These are phyloP conservation scores for Petrophora chlorosata DNA, from an alignment of 2,888 invertebrate species.

Conservation along the genomic window DNA sequence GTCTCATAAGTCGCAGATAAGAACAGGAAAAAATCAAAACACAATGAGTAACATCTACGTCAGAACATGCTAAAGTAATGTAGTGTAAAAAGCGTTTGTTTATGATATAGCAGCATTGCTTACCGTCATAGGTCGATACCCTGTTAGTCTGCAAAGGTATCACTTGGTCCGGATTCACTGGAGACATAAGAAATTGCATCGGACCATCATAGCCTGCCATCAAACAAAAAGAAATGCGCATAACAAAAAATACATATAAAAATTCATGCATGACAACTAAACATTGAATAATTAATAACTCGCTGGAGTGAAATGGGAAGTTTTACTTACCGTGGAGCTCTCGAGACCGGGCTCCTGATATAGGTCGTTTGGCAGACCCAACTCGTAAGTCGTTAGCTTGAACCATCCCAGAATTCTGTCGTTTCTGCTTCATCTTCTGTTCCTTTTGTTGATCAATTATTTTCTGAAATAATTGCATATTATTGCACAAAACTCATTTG, in stretches of 20 bases:
- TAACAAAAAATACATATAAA: conserved; percentile 60
- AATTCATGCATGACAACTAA: conserved; percentile 52
- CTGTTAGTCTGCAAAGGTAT: conserved; percentile 83
- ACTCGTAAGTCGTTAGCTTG: conserved; percentile 92
- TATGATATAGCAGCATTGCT: conserved; percentile 42
- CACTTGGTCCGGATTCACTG: conserved; percentile 92
- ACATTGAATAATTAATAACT: conserved; percentile 36
- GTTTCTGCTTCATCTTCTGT: conserved; percentile 93
- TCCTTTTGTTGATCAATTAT: conserved; percentile 89
- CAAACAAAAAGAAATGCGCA: conserved; percentile 59
- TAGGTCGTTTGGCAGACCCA: conserved; percentile 86
- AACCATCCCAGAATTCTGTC: conserved; percentile 93
- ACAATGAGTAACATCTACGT: conserved; percentile 20
- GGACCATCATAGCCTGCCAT: conserved; percentile 92
- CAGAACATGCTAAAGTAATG: conserved; percentile 6
- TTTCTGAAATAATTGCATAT: conserved; percentile 77
- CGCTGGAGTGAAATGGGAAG: conserved; percentile 6
- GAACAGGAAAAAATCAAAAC: conserved; percentile 21
- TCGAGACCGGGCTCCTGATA: conserved; percentile 86
- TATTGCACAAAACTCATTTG: neutral
- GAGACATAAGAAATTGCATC: conserved; percentile 92
- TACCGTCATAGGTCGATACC: conserved; percentile 81
- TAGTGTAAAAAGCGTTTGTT: conserved; percentile 6
- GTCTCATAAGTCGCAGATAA: too few species aligned
- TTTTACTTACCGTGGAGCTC: conserved; percentile 86